These are phyloP conservation scores for Heliconius hortense DNA, from an alignment of 2,888 invertebrate species.

Conservation along the genomic window DNA sequence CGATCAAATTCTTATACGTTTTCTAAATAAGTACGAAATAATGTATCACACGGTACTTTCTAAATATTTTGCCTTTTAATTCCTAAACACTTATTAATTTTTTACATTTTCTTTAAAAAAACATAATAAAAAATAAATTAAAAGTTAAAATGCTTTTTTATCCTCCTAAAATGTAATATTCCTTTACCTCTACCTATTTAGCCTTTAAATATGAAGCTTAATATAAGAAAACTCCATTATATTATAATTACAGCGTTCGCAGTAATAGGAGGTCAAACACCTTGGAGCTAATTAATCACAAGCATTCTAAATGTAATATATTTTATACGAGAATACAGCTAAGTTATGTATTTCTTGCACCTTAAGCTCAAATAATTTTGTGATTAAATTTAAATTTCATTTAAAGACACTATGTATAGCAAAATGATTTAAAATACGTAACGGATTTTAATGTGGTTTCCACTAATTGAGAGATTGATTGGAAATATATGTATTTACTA, in stretches of 20 bases:
- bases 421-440: not conserved
- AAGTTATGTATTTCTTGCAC: conserved; percentile 4
- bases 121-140: conserved; percentile 1
- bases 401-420: not conserved
- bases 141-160: not conserved
- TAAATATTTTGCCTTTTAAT: not conserved
- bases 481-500: not conserved
- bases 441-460: not conserved
- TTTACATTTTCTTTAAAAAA: not conserved
- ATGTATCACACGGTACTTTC: not conserved
- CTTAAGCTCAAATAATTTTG: not conserved
- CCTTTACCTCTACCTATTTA: not conserved
- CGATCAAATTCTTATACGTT: too few relatives aligned
- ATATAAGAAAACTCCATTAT: conserved; percentile 12
- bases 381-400: not conserved
- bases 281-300: conserved; percentile 20
- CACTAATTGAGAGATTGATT: not conserved
- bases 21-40: too few relatives aligned
- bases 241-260: conserved; percentile 2
- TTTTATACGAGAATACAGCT: not conserved
- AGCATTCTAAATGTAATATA: conserved; percentile 13
- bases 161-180: not conserved
- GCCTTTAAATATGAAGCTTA: conserved; percentile 12
- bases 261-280: conserved; percentile 16
- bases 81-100: not conserved